Percentiles rank a stretch among this genome's conserved stretches.
phyloP scores from a whole-genome alignment of 1,140 invertebrate species.

The Caerostris darwini region DNA sequence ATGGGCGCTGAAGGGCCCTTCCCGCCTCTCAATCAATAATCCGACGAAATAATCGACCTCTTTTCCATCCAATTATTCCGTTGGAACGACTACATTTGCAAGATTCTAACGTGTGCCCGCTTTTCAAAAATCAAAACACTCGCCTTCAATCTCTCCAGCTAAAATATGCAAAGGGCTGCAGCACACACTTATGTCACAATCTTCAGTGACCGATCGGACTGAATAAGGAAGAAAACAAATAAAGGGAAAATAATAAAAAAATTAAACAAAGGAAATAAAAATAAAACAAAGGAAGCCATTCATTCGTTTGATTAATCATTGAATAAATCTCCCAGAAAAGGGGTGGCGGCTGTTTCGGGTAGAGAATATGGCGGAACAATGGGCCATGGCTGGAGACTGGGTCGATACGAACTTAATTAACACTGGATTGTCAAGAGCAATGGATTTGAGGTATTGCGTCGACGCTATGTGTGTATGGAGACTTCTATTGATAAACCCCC shows the following conservation, averaged over 20 bases:
- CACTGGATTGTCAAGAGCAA: conserved; percentile 8
- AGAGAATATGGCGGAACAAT: conserved; percentile 9
- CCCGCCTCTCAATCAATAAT: no score
- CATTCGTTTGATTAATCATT: conserved; percentile 21
- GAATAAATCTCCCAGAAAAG: background rate
- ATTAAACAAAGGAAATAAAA: background rate
- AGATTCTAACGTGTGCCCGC: no score
- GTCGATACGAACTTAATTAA: conserved; percentile 25
- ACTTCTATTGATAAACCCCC: background rate
- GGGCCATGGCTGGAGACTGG: background rate
- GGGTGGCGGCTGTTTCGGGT: background rate
- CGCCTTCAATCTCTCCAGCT: background rate
- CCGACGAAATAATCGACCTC: no score
- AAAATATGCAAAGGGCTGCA: background rate
- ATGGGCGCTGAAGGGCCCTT: no score
- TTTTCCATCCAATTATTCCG: no score
- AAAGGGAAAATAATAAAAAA: background rate
- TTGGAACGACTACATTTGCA: no score
- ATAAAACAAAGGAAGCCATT: background rate
- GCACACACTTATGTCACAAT: background rate
- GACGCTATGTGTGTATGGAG: background rate
- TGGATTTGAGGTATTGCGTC: background rate
- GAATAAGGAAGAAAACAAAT: background rate
- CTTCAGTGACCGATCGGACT: background rate
- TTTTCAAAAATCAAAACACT: no score